These are phyloP conservation scores for Ariolimax columbianus DNA, from an alignment of 2,888 invertebrate genomes.

Conservation along the genomic window DNA sequence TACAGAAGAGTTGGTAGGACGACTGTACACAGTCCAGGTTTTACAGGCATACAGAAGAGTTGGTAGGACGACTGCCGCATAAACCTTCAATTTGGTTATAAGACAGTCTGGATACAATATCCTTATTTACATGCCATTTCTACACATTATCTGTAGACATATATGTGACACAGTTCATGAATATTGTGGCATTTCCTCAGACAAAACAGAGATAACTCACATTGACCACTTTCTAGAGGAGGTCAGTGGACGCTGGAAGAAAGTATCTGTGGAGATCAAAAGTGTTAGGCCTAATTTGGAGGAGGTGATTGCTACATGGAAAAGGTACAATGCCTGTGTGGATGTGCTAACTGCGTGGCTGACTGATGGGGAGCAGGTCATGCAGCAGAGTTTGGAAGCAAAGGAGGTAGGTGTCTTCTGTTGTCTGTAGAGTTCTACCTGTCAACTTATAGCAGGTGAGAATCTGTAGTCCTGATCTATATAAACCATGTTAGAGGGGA, in stretches of 20 bases:
- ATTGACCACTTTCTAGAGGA: slow-evolving; percentile 92
- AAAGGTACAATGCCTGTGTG: slow-evolving; percentile 68
- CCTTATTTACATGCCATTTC: not conserved
- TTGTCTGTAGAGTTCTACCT: not conserved
- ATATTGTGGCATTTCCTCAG: slow-evolving; percentile 74
- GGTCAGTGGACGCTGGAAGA: slow-evolving; percentile 92
- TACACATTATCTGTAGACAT: not conserved
- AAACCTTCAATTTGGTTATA: too few species aligned
- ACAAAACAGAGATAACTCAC: slow-evolving; percentile 85
- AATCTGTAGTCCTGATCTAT: too few species aligned
- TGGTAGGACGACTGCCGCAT: too few species aligned
- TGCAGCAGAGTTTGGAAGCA: slow-evolving; percentile 80
- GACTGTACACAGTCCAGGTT: too few species aligned
- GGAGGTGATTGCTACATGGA: slow-evolving; percentile 76
- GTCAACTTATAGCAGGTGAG: too few species aligned
- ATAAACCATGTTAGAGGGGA: too few species aligned
- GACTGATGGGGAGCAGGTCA: slow-evolving; percentile 87
- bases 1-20: too few species aligned
- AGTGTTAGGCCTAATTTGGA: slow-evolving; percentile 94
- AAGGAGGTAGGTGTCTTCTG: slow-evolving; percentile 62
- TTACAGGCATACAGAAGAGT: too few species aligned
- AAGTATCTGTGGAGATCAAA: slow-evolving; percentile 91
- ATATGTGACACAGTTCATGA: not conserved
- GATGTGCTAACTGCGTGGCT: slow-evolving; percentile 91
- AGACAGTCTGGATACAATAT: too few species aligned